These are phyloP conservation scores for Tiliacea aurago DNA, from an alignment of 2,888 invertebrate species.

Conservation along the genomic window DNA sequence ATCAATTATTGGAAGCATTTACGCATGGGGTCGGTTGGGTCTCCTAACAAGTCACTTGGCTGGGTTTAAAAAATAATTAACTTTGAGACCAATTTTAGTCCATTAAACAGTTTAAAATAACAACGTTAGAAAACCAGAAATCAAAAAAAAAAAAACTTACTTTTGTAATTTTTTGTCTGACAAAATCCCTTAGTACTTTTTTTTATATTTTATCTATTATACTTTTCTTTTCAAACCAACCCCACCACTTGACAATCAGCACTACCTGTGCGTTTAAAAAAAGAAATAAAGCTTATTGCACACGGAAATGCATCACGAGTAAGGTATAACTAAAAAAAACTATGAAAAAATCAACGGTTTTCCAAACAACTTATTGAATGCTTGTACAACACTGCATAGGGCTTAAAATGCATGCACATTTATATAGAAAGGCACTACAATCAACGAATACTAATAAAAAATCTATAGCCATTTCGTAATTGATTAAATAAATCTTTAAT, in stretches of 20 bases:
- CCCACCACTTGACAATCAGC: constrained; percentile 58
- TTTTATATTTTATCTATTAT: background rate
- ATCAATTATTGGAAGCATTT: constrained; percentile 78
- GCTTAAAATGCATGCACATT: constrained; percentile 78
- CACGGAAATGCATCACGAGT: constrained; percentile 76
- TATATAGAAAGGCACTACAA: constrained; percentile 80
- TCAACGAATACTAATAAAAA: constrained; percentile 67
- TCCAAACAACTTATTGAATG: constrained; percentile 59
- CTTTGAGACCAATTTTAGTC: constrained; percentile 17
- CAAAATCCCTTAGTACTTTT: background rate
- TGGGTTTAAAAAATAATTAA: constrained; percentile 3
- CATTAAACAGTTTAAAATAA: background rate
- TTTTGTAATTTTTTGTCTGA: constrained; percentile 5
- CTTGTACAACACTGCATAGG: constrained; percentile 74
- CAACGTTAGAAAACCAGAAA: background rate
- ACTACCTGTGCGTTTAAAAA: constrained; percentile 63
- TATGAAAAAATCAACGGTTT: constrained; percentile 71
- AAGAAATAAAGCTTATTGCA: constrained; percentile 70
- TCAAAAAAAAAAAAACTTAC: background rate
- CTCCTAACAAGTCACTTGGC: constrained; percentile 40
- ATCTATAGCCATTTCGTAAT: constrained; percentile 64
- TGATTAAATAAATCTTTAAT: constrained; percentile 63
- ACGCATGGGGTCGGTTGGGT: constrained; percentile 73
- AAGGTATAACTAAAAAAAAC: constrained; percentile 70
- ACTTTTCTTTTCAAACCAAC: constrained; percentile 47